A percentile compares a stretch with the other conserved stretches of the same genome.
Evolutionary conservation across 2,797 vertebrate genomes (phyloP).

Genomic region (Cynopterus sphinx): DNA sequence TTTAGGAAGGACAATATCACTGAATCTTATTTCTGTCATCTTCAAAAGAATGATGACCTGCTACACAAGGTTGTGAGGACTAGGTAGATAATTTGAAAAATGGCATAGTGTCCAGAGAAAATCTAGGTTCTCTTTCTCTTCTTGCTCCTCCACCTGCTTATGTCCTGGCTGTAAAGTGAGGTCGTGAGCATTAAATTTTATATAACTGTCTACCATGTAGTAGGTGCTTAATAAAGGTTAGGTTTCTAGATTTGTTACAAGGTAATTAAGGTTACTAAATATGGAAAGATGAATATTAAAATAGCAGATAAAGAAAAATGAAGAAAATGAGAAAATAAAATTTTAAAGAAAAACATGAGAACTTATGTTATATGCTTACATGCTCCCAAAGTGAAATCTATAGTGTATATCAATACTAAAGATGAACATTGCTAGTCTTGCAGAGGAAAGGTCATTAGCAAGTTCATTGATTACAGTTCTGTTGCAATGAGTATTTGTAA

Average conservation of each 20-base stretch:
- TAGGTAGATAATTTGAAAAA: slow-evolving; percentile 15
- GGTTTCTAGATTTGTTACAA: neutral
- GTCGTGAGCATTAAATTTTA: neutral
- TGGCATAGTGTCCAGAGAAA: neutral
- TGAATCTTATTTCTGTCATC: neutral
- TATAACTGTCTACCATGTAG: neutral
- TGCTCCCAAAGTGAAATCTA: neutral
- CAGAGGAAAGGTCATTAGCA: neutral
- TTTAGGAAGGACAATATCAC: neutral
- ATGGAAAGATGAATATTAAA: neutral
- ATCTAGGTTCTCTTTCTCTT: neutral
- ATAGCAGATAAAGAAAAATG: neutral
- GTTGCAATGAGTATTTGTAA: neutral
- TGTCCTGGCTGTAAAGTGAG: neutral
- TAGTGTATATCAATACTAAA: neutral
- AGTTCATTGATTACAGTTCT: neutral
- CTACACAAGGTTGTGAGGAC: neutral
- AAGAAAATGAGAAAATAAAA: neutral
- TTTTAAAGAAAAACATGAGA: neutral
- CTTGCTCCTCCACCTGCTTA: neutral
- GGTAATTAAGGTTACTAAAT: neutral
- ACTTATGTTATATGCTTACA: neutral
- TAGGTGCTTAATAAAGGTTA: neutral
- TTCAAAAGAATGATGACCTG: neutral
- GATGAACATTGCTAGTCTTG: neutral